Evolutionary conservation across 2,888 invertebrate genomes (phyloP).

Genomic region (Drosophila diplacantha): DNA sequence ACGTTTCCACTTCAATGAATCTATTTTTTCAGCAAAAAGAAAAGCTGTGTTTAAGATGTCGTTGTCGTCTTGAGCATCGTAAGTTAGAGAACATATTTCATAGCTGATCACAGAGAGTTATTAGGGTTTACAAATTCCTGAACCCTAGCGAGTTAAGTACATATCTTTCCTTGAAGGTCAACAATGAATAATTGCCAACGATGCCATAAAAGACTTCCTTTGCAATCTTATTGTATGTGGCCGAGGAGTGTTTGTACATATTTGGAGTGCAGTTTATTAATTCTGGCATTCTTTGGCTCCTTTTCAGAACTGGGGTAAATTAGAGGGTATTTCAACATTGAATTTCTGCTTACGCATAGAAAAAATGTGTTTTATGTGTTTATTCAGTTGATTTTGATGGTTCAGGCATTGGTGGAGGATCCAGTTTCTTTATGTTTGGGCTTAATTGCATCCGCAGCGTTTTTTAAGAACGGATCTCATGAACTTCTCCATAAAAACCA

Average conservation of each 20-base stretch:
- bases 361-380: neutral
- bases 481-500: too few species aligned
- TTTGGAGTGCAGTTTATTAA: neutral
- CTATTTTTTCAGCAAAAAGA: neutral
- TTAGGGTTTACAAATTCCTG: neutral
- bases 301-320: too few species aligned
- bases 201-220: neutral
- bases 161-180: constrained; percentile 1
- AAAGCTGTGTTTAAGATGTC: neutral
- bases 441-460: neutral
- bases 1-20: neutral
- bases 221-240: neutral
- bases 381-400: neutral
- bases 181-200: constrained; percentile 1
- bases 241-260: constrained; percentile 6
- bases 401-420: neutral
- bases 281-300: neutral
- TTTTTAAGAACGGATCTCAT: neutral
- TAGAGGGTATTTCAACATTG: neutral
- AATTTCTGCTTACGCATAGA: neutral
- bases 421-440: too few species aligned
- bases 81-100: neutral
- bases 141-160: neutral
- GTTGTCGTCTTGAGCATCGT: neutral
- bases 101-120: neutral